Percentiles rank a stretch among this genome's conserved stretches.
Conservation (phyloP, 2,113 vertebrate species). For the Ibidorhyncha struthersii region DNA sequence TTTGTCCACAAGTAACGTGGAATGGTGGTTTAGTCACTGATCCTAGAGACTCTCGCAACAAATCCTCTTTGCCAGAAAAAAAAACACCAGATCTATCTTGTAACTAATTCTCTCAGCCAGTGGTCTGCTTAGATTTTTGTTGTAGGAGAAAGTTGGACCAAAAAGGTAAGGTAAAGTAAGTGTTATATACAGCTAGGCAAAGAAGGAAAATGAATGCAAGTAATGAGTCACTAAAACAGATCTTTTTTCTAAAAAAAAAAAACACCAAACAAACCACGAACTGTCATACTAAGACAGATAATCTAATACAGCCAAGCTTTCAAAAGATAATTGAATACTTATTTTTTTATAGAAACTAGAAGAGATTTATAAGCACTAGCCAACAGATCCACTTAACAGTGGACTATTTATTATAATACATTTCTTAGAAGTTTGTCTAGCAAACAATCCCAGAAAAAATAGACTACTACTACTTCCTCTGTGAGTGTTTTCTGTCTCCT, state of each 20-base stretch:
- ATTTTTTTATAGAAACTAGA: neutral
- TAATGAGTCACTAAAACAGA: neutral
- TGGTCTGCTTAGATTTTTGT: neutral
- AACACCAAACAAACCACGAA: neutral
- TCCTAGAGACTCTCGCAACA: neutral
- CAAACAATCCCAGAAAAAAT: neutral
- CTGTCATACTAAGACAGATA: neutral
- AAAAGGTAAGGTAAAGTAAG: neutral
- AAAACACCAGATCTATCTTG: neutral
- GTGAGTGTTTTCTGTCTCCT: neutral
- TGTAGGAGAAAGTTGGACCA: neutral
- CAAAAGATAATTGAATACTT: neutral
- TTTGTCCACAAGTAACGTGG: neutral
- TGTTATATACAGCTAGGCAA: neutral
- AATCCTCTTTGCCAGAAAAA: neutral
- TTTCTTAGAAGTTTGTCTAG: neutral
- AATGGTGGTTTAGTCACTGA: neutral
- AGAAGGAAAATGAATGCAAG: neutral
- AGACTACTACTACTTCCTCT: neutral
- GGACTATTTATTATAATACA: neutral
- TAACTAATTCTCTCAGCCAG: neutral
- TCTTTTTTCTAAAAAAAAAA: neutral
- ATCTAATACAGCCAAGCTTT: neutral
- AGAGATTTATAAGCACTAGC: neutral
- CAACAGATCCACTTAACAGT: neutral